Conservation (phyloP, 2,888 invertebrate species). For the Sturmia bella region DNA sequence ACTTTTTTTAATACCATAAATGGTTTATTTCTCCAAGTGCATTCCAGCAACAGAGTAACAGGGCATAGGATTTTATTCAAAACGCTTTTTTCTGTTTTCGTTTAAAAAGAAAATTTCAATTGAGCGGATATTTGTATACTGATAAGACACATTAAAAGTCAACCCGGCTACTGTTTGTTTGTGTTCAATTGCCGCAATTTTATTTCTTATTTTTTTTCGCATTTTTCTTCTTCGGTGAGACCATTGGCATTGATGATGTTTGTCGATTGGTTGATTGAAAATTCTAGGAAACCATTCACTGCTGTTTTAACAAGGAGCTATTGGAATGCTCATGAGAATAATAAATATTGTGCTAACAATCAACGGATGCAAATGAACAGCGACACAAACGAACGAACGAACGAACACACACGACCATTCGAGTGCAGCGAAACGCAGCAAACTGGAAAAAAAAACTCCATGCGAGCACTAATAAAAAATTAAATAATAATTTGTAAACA, state of each 20-base stretch:
- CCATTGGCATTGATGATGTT: constrained; percentile 69
- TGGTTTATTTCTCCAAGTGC: constrained; percentile 27
- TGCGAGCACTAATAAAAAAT: not conserved
- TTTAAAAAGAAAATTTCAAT: constrained; percentile 62
- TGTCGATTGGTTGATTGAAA: constrained; percentile 68
- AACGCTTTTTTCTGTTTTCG: constrained; percentile 7
- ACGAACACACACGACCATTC: not conserved
- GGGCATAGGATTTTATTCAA: constrained; percentile 23
- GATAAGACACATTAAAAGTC: constrained; percentile 71
- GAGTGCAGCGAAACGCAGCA: not conserved
- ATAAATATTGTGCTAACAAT: constrained; percentile 68
- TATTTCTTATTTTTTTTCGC: constrained; percentile 15
- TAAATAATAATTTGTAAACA: constrained; percentile 62
- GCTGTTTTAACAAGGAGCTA: constrained; percentile 61
- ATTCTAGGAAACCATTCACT: constrained; percentile 68
- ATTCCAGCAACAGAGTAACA: constrained; percentile 26
- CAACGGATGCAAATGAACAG: constrained; percentile 55
- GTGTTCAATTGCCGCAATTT: constrained; percentile 60
- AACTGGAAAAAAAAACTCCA: not conserved
- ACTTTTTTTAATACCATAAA: not conserved
- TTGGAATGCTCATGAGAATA: constrained; percentile 66
- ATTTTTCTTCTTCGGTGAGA: constrained; percentile 22
- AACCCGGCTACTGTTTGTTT: constrained; percentile 68
- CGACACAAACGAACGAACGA: constrained; percentile 1
- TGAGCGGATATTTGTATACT: constrained; percentile 68